A percentile compares a stretch with the other conserved stretches of the same genome.
Conservation (phyloP, 2,888 invertebrate genomes). For the Parnassius apollo region DNA sequence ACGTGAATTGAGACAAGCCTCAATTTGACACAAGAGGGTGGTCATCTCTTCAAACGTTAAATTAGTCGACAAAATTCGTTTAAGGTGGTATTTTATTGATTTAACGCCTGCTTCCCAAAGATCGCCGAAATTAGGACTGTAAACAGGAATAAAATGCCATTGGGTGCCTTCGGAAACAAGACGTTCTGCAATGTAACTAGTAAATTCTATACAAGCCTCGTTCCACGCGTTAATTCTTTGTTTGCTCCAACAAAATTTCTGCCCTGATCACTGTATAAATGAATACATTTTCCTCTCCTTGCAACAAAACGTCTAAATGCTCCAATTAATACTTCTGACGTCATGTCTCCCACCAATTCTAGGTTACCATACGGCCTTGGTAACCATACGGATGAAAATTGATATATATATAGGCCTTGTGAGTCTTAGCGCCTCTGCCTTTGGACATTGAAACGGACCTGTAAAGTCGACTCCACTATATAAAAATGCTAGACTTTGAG, state of each 20-base stretch:
- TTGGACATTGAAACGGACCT: constrained; percentile 35
- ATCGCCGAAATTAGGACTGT: constrained; percentile 32
- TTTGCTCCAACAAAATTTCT: constrained; percentile 31
- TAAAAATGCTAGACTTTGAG: constrained; percentile 33
- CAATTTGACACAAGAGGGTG: constrained; percentile 24
- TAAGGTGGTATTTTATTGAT: too few species aligned
- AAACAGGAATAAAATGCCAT: constrained; percentile 33
- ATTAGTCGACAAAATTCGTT: too few species aligned
- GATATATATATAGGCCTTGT: constrained; percentile 34
- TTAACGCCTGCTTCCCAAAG: constrained; percentile 17
- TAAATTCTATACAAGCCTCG: constrained; percentile 24
- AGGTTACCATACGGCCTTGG: constrained; percentile 29
- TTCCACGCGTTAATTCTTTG: constrained; percentile 29
- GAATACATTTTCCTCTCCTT: constrained; percentile 16
- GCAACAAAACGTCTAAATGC: constrained; percentile 28
- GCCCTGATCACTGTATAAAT: constrained; percentile 32
- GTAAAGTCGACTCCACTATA: constrained; percentile 37
- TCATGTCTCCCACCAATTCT: constrained; percentile 29
- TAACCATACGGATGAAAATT: constrained; percentile 36
- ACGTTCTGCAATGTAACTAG: constrained; percentile 32
- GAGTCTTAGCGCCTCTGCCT: constrained; percentile 33
- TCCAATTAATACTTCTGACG: constrained; percentile 27
- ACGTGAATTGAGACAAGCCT: constrained; percentile 31
- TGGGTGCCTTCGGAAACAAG: too few species aligned
- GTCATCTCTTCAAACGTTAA: constrained; percentile 28